Base-by-base conservation (phyloP, 2,888 invertebrate genomes). In the Celastrina argiolus region DNA sequence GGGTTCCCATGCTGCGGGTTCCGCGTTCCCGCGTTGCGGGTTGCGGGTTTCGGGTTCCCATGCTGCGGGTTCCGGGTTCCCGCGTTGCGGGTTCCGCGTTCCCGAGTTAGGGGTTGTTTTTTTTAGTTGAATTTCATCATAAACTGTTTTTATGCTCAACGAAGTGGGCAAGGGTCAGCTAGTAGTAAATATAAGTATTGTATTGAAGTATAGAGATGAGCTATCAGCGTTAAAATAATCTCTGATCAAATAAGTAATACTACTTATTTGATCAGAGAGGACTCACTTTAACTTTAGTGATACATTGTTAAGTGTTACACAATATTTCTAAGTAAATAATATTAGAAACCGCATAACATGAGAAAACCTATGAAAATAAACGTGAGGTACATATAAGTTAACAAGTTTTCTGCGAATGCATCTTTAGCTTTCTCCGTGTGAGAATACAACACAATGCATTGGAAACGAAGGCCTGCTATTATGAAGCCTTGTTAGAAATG, bases 341-440 rank as follows among this genome's bases (percentile, higher is more conserved):
- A 16, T 22, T 22, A 51, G n/a, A n/a, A 22, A 26, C 51, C 51
- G 12, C 51, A 51, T 45, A 2, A n/a, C 16, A 39, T 39, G 34
- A 14, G 61, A 61, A 61, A 61, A 61, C 12, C 61, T 39, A 59
- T 59, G 66, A 42, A 66, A 56, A 66, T 66, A 59, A 66, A 66
- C 66, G 41, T 59, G 36, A 42, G 12, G 16, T 63, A n/a, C n/a
- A n/a, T n/a, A n/a, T n/a, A 65, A 63, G 26, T 31, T 63, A 65
- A 63, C 69, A 69, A 68, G 70, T 71, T 73, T 70, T 71, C 69
- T 69, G 67, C 58, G 73, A 73, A 61, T 61, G 67, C 68, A 71
- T 71, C 69, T 36, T 22, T 66, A 72, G 74, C 75, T 77, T 77
- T 75, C 73, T 36, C 74, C 74, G 39, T 66, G 71, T 75, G 74